Conservation (phyloP, 2,888 invertebrate genomes). For the Chironomus tentans region DNA sequence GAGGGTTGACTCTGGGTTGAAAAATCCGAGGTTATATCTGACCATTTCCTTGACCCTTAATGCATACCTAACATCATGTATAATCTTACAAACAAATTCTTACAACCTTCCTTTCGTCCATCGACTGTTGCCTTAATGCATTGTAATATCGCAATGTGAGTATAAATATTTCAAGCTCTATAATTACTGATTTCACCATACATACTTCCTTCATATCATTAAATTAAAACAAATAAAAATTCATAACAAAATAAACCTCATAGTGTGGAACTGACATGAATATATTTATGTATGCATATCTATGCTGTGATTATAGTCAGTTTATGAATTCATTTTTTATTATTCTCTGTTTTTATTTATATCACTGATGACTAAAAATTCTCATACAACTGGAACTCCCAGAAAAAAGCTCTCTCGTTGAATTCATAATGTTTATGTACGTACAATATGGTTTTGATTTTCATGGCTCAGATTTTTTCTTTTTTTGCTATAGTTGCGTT, state of each 20-base stretch:
- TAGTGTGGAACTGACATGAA: conserved; percentile 3
- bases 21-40: too few species aligned
- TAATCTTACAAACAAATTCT: too few species aligned
- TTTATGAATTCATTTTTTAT: background rate
- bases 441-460: background rate
- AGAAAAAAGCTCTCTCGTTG: background rate
- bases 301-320: background rate
- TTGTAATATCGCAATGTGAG: too few species aligned
- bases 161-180: too few species aligned
- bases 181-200: too few species aligned
- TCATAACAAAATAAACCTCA: background rate
- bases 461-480: background rate
- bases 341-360: background rate
- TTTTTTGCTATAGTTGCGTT: background rate
- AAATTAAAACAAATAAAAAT: too few species aligned
- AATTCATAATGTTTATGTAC: background rate
- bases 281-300: background rate
- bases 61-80: too few species aligned
- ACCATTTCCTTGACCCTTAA: too few species aligned
- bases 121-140: too few species aligned
- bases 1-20: too few species aligned
- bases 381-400: background rate
- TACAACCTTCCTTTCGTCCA: too few species aligned
- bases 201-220: too few species aligned
- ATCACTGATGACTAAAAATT: background rate